These are phyloP conservation scores for roundworm (Caenorhabditis elegans) DNA, from an alignment of 1,140 invertebrate genomes.

Conservation along the genomic window WBcel235 BX284605.5:9667001-9667500, in stretches of 20 bases:
- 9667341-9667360: background rate
- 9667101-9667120: no score
- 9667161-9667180: conserved; percentile 54
- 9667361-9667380: background rate
- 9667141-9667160: no score
- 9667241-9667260: conserved; percentile 53
- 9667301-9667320: background rate
- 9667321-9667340: background rate
- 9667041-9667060: no score
- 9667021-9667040: no score
- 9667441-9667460: background rate
- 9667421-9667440: conserved; percentile 29
- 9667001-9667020: background rate
- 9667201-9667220: conserved; percentile 65
- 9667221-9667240: conserved; percentile 64
- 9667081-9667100: no score
- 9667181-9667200: conserved; percentile 64
- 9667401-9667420: background rate
- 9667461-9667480: conserved; percentile 9
- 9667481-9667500: background rate
- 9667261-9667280: no score
- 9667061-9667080: no score
- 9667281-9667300: background rate
- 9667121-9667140: no score
- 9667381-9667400: background rate